Base-by-base conservation (phyloP, 2,888 invertebrate genomes). In the Rhogogaster chlorosoma region DNA sequence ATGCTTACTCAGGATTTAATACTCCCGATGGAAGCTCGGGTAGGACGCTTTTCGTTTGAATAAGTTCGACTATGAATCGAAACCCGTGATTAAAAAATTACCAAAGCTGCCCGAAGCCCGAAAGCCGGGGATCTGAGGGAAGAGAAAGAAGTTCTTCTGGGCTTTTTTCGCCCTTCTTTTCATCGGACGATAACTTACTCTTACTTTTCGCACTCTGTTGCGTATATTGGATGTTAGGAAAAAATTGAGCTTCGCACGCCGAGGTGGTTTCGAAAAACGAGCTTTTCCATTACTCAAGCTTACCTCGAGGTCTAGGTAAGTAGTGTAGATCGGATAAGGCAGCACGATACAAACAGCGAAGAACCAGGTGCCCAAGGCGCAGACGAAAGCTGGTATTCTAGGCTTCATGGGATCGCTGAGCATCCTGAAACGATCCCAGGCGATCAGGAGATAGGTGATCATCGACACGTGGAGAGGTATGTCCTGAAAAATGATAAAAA, bases 301-400 rank as follows among this genome's bases (percentile, higher is more conserved):
- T 93, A 95, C 96, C 94, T 94, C 96, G 83, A 97, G 94, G 92
- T 96, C 96, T 85, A 96, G 94, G 93, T 96, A 96, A 86, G 95
- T 95, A 84, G 96, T 96, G 92, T 96, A 97, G 87, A 96, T 95
- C 70, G 96, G 96, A 93, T 96, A 96, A 0, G 97, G 97, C 87
- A 97, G 93, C 0, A 96, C 96, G 84, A 96, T 95, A 90, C 96
- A 96, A 89, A 96, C 94, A 22, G 96, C 95, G 70, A 95, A 95
- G 22, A 96, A 94, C 97, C 97, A 97, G n/a, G 96, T 95, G 64
- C 96, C 96, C 84, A 96, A 94, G 80, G 95, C 95, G 91, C 96
- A 96, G 22, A 96, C 95, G 87, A 96, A 96, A 26, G 96, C 95
- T 0, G 96, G 96, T 87, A 96, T 92, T 38, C 96, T 94, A 1